A percentile compares a stretch with the other conserved stretches of the same genome.
These are phyloP conservation scores for Clytia hemisphaerica DNA, from an alignment of 30 jellyfish, hydroid and myxozoan species.

Conservation along the genomic window DNA sequence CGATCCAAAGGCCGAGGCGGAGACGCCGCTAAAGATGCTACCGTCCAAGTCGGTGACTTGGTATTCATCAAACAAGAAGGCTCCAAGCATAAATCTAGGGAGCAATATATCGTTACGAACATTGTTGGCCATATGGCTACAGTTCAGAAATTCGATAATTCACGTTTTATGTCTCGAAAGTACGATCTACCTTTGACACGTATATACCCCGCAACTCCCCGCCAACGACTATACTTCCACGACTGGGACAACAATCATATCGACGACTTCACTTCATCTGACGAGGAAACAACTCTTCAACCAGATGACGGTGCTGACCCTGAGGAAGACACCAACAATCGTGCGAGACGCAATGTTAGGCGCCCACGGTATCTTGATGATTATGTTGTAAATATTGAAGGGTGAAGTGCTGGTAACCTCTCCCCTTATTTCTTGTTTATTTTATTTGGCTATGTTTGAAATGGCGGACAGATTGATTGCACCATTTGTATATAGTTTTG, in stretches of 20 bases:
- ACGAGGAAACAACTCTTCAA: not conserved
- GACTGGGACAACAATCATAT: not conserved
- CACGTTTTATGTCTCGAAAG: no score
- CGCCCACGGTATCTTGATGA: not conserved
- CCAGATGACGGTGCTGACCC: not conserved
- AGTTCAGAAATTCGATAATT: not conserved
- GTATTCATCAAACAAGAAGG: not conserved
- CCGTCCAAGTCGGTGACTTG: conserved; percentile 1
- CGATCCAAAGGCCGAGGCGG: not conserved
- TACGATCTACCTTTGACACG: not conserved
- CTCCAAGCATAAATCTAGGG: not conserved
- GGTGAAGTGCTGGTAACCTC: no score
- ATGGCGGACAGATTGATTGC: no score
- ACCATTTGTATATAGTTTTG: no score
- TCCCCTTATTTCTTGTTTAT: no score
- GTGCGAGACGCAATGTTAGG: not conserved
- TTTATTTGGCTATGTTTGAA: no score
- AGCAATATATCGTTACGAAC: not conserved
- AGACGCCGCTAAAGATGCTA: not conserved
- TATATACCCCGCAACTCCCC: not conserved
- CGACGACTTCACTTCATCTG: not conserved
- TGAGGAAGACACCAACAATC: not conserved
- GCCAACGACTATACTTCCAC: not conserved
- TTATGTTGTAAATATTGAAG: not conserved
- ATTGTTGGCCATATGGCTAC: not conserved